A percentile compares a stretch with the other conserved stretches of the same genome.
These are phyloP conservation scores for Nasua narica DNA, from an alignment of 2,797 vertebrate species.

Conservation along the genomic window DNA sequence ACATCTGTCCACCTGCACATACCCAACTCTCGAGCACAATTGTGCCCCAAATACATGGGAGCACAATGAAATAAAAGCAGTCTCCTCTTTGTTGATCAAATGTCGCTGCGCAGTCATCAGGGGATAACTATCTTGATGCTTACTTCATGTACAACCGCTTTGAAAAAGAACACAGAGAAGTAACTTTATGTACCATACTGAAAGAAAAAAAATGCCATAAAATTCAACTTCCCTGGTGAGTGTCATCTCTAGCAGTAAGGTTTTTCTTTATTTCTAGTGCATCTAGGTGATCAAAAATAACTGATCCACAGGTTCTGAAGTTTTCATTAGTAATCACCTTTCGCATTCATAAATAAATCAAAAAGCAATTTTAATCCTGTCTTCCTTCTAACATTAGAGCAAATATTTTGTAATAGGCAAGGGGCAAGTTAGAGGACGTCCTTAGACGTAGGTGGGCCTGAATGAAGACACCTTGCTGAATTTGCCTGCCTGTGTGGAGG, in stretches of 20 bases:
- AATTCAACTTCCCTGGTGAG: background rate
- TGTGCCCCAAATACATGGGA: background rate
- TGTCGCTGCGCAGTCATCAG: background rate
- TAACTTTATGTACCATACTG: background rate
- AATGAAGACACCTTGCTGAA: background rate
- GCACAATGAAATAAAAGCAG: background rate
- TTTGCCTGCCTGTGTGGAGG: background rate
- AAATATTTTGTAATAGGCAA: background rate
- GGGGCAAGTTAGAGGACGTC: background rate
- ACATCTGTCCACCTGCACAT: background rate
- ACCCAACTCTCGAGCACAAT: background rate
- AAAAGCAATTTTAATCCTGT: background rate
- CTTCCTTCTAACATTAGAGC: constrained; percentile 14
- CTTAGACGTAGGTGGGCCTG: background rate
- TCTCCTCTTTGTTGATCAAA: background rate
- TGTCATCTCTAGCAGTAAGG: background rate
- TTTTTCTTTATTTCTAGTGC: background rate
- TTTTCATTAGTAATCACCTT: constrained; percentile 34
- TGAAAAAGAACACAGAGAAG: constrained; percentile 40
- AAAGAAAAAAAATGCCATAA: background rate
- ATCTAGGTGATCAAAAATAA: constrained; percentile 24
- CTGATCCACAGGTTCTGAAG: background rate
- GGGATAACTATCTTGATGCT: constrained; percentile 9
- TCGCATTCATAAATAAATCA: constrained; percentile 40
- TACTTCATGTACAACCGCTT: constrained; percentile 16